Evolutionary conservation across 2,888 invertebrate species (phyloP).

Genomic region (Deladenus siricidicola): DNA sequence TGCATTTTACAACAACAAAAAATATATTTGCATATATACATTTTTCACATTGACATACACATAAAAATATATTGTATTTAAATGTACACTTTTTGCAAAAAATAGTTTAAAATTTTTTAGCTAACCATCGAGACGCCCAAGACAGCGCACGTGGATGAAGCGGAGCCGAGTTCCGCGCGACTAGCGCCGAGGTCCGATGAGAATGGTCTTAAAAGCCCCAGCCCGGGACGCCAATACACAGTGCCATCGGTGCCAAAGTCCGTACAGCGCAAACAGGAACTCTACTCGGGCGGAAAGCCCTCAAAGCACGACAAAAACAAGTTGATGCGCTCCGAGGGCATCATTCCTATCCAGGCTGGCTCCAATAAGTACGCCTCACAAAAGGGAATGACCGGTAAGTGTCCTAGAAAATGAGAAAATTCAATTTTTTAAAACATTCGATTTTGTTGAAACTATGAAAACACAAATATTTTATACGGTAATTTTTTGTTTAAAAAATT

Average conservation of each 20-base stretch:
- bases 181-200: conserved; percentile 7
- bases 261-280: conserved; percentile 36
- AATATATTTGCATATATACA: background rate
- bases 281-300: conserved; percentile 50
- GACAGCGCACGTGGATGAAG: conserved; percentile 1
- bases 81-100: background rate
- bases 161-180: conserved; percentile 13
- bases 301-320: conserved; percentile 48
- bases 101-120: background rate
- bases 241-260: conserved; percentile 24
- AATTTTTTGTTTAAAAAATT: background rate
- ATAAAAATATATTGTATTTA: background rate
- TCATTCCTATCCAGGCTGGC: conserved; percentile 53
- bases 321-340: conserved; percentile 47
- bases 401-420: background rate
- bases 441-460: background rate
- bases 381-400: conserved; percentile 50
- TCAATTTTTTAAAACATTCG: background rate
- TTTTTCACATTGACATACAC: background rate
- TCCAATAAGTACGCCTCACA: conserved; percentile 53
- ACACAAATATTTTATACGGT: background rate
- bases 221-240: conserved; percentile 26
- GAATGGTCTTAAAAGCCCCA: conserved; percentile 38
- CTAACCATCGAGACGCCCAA: conserved; percentile 15
- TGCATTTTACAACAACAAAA: background rate